phyloP scores from a whole-genome alignment of 2,113 vertebrate species.

The Halcyon senegalensis region DNA sequence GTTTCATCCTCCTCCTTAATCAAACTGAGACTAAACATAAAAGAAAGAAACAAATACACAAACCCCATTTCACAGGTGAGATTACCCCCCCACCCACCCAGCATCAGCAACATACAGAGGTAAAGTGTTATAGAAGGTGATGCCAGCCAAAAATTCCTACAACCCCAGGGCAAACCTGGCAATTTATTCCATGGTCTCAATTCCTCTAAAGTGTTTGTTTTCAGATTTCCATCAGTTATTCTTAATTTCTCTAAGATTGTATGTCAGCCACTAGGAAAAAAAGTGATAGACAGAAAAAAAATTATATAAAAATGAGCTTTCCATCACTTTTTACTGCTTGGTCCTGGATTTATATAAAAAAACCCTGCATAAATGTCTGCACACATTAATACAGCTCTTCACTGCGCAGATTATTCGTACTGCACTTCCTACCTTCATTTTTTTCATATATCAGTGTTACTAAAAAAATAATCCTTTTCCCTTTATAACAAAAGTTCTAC shows the following conservation, averaged over 20 bases:
- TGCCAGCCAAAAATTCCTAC: background rate
- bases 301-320: background rate
- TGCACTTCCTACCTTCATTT: background rate
- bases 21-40: background rate
- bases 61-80: background rate
- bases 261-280: background rate
- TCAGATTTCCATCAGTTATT: background rate
- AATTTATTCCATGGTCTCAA: background rate
- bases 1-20: background rate
- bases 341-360: background rate
- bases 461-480: background rate
- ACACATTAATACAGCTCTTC: background rate
- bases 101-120: fast-evolving
- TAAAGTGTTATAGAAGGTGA: background rate
- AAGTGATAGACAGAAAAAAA: background rate
- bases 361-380: background rate
- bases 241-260: background rate
- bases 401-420: background rate
- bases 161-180: background rate
- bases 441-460: background rate
- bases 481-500: background rate
- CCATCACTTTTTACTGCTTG: background rate
- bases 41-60: background rate
- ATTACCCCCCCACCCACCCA: no score
- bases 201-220: background rate